phyloP scores from a whole-genome alignment of 2,797 vertebrate genomes.

The Sebastes flavidus region DNA sequence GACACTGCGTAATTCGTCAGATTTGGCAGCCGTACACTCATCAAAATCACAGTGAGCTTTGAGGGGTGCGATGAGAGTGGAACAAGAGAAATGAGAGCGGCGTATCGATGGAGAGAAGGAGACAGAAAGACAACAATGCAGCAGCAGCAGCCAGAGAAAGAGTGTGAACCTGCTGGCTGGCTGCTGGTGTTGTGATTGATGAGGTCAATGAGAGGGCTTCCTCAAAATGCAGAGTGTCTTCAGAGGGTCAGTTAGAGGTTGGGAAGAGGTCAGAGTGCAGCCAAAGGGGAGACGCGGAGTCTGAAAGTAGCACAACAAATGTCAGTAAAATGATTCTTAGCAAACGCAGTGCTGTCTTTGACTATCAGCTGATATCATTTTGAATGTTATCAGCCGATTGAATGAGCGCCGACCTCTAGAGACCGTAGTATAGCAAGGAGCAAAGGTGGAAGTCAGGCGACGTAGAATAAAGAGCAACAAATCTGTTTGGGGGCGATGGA shows the following conservation, averaged over 20 bases:
- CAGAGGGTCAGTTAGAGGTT: conserved; percentile 75
- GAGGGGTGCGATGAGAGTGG: conserved; percentile 36
- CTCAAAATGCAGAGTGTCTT: conserved; percentile 67
- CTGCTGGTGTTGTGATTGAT: conserved; percentile 79
- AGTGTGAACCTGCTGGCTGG: conserved; percentile 69
- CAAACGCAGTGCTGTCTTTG: neutral
- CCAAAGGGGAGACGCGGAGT: conserved; percentile 59
- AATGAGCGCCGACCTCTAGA: neutral
- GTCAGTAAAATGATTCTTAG: neutral
- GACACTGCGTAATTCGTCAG: conserved; percentile 9
- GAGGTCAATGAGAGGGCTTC: conserved; percentile 80
- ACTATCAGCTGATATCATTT: neutral
- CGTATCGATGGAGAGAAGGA: conserved; percentile 31
- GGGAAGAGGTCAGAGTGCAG: conserved; percentile 76
- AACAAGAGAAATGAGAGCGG: conserved; percentile 35
- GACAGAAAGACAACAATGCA: conserved; percentile 52
- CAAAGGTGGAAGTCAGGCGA: neutral
- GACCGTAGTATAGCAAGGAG: neutral
- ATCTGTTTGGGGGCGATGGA: neutral
- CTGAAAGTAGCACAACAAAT: conserved; percentile 13
- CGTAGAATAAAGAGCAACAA: neutral
- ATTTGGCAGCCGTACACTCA: conserved; percentile 11
- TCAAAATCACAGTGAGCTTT: conserved; percentile 30
- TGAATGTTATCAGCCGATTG: neutral
- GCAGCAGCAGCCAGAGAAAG: conserved; percentile 42